Evolutionary conservation across 2,797 vertebrate species (phyloP), one percentile per base, ranked within the genome.

Genomic region (Myotis myotis): DNA sequence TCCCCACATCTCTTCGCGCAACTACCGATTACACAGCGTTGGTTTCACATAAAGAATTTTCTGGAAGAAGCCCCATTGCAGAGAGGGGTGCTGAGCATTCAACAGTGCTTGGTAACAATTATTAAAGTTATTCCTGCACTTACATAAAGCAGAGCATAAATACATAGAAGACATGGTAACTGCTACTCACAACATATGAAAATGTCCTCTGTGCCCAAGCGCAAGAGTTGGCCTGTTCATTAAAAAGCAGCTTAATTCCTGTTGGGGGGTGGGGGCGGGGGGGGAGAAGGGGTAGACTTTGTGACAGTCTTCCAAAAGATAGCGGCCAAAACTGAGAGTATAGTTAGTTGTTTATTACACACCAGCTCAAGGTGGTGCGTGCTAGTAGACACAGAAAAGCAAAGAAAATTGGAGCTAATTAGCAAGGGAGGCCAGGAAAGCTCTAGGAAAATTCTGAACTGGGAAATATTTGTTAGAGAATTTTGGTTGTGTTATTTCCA

Each of bases 291-390:
- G 36, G 36, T 36, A 36, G 55, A 17, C 79, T 87, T 89, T 89
- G 94, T 96, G 96, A 96, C 92, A 93, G 89, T 90, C 76, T 82
- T 91, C 92, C 86, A 74, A 95, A 96, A 96, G 92, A 92, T 70
- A 95, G 70, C 93, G 97, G 91, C 95, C 95, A 96, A 95, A 96
- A 93, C 86, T 44, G 70, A 87, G 91, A 91, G 95, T 97, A 95
- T 94, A 97, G 95, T 96, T 97, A 96, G 97, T 90, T 95, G 91
- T 96, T 97, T 96, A 87, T 94, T 87, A 41, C 90, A 93, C 62
- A 93, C 78, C 70, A 82, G 28, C 76, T 96, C 92, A 94, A 96
- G 95, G 92, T 97, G 78, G 19, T 91, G 36, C 2, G 0, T 72
- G 83, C 93, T 95, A 60, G 80, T 79, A 95, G 91, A 83, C 87